Evolutionary conservation across 30 jellyfish, hydroid and myxozoan genomes (phyloP), one percentile per base, ranked within the genome.

Genomic region (Chrysaora quinquecirrha): DNA sequence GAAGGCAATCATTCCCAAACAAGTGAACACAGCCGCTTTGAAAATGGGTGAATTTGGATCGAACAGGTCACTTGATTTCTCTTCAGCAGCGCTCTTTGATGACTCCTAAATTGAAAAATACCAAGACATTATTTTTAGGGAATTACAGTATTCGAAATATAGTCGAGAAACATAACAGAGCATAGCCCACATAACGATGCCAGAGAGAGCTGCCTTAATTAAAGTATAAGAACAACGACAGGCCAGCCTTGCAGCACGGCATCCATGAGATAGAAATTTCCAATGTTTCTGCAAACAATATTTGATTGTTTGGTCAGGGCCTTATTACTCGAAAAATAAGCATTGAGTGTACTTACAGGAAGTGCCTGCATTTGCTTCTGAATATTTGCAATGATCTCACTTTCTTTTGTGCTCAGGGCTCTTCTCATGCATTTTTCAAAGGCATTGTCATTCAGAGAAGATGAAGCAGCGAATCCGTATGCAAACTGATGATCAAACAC

Each of bases 181-280:
- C 96, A 93, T 34, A 7, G 98, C 98, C 98, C 98, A 93, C 98
- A 93, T 93, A 29, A 93, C 95, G n/a, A 93, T 93, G 16, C 98
- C 98, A 62, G 98, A 93, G 48, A 93, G 96, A 16, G 97, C 98
- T 30, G 98, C 98, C 98, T 86, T 93, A 50, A 93, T 87, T 49
- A 93, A 72, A 3, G 98, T 93, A 63, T n/a, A n/a, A 93, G 71
- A 47, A 93, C 97, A 47, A 93, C 85, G 58, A 93, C 97, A 21
- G 98, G 98, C 98, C 98, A 93, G 30, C 98, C 98, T 54, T 81
- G 96, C n/a, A 93, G 32, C 14, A 93, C 98, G 33, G 98, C 98
- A 7, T 43, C 93, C 89, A 93, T 52, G 63, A 93, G n/a, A n/a
- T n/a, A n/a, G n/a, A n/a, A n/a, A n/a, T n/a, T n/a, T n/a, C n/a